Evolutionary conservation across 2,113 vertebrate genomes (phyloP), one percentile per base, ranked within the genome.

Genomic region (Corynorhinus townsendii): DNA sequence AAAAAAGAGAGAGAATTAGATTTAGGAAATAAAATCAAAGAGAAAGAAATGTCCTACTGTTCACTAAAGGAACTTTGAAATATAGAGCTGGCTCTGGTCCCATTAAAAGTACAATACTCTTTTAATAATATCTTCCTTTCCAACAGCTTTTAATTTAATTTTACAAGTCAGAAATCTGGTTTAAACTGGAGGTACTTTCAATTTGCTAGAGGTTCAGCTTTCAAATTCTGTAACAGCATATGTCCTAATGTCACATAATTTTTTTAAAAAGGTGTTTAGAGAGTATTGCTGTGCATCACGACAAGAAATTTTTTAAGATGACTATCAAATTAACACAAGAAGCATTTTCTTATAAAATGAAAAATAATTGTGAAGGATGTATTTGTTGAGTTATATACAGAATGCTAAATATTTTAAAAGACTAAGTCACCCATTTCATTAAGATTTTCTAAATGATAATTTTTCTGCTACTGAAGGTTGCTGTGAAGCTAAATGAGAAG

Each of bases 71-170:
- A 86, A 89, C 49, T 95, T 81, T 94, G 86, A 96, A 97, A 90
- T 64, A 79, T 12, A 73, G 54, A 8, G 7, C 33, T 96, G 40
- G 49, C 28, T 95, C 20, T 80, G n/a, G 49, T 86, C 45, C 83
- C 20, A 89, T 38, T 94, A 64, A 96, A 95, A 92, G 47, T 11
- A 71, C 49, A 90, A 90, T 89, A 79, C 0, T 22, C 15, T 45
- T 89, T 93, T 16, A 11, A 90, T 92, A 89, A 76, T 90, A 92
- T 75, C 30, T 81, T 68, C 56, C 38, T 73, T 93, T 90, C 62
- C 56, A 47, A 96, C 75, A 96, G 47, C 35, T 90, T 97, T 97
- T 95, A 95, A 95, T 95, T 92, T 94, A 89, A 91, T 68, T 47
- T 84, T 96, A 95, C 38, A 96, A 89, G 69, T 89, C 22, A 75